Conservation (phyloP, 2,797 vertebrate species). For the Meda fulgida region DNA sequence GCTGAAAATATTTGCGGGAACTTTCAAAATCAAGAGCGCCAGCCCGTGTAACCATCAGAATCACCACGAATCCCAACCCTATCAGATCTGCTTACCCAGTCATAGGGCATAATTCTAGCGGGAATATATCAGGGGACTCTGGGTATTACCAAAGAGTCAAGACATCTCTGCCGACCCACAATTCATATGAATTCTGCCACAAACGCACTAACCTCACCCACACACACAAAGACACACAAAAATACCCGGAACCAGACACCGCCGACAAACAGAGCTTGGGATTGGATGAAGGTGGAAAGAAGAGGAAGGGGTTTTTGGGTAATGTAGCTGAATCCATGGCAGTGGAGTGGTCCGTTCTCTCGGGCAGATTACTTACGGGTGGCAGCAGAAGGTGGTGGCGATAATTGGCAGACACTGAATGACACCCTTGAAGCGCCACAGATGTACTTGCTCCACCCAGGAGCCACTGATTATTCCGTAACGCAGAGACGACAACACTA, state of each 20-base stretch:
- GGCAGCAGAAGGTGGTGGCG: constrained; percentile 81
- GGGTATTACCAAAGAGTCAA: neutral
- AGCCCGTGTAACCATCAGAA: neutral
- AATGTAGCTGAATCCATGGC: constrained; percentile 57
- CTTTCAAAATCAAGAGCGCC: constrained; percentile 9
- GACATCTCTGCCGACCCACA: neutral
- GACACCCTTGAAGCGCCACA: constrained; percentile 79
- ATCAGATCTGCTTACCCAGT: constrained; percentile 18
- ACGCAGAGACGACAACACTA: constrained; percentile 80
- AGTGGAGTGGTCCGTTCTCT: constrained; percentile 49
- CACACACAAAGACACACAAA: constrained; percentile 27
- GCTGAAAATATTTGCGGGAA: neutral
- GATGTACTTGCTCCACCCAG: constrained; percentile 77
- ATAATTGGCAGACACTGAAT: constrained; percentile 80
- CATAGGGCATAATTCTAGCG: neutral
- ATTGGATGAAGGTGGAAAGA: constrained; percentile 50
- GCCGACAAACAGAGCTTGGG: constrained; percentile 51
- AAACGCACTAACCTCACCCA: neutral
- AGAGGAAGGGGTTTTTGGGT: constrained; percentile 40
- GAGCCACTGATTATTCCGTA: constrained; percentile 83
- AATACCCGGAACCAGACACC: constrained; percentile 23
- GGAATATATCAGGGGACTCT: neutral
- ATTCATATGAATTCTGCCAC: neutral
- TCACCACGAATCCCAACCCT: constrained; percentile 3
- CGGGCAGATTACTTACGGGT: constrained; percentile 77